Conservation (phyloP, 2,113 vertebrate species). For the Astur gentilis region DNA sequence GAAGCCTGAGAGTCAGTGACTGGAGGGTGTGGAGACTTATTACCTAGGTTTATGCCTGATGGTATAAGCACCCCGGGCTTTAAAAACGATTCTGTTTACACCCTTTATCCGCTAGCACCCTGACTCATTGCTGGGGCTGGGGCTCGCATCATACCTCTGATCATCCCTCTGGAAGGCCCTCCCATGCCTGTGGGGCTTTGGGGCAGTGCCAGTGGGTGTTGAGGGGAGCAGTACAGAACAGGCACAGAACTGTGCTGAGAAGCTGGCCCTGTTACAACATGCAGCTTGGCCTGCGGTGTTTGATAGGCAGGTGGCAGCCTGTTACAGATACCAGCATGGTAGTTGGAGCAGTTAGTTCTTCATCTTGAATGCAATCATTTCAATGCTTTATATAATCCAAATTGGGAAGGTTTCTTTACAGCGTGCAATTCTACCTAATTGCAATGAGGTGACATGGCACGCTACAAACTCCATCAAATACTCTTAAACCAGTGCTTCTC, state of each 20-base stretch:
- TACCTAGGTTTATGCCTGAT: background rate
- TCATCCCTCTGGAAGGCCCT: background rate
- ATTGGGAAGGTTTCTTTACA: background rate
- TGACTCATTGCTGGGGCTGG: slow-evolving; percentile 6
- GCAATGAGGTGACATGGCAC: background rate
- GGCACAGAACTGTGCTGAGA: background rate
- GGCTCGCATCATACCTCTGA: background rate
- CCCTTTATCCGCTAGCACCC: background rate
- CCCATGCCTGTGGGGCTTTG: background rate
- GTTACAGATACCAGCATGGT: background rate
- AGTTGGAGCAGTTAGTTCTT: background rate
- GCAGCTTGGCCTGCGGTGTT: background rate
- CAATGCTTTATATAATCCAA: background rate
- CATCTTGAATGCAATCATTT: background rate
- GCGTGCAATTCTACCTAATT: background rate
- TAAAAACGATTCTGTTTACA: background rate
- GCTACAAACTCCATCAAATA: background rate
- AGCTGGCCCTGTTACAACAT: background rate
- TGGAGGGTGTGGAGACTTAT: background rate
- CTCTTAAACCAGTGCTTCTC: background rate
- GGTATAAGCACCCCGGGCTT: background rate
- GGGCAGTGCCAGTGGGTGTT: slow-evolving; percentile 8
- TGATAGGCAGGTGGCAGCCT: slow-evolving; percentile 46
- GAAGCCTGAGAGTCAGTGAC: background rate
- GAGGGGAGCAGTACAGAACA: background rate